A percentile compares a stretch with the other conserved stretches of the same genome.
Conservation (phyloP, 1,140 invertebrate species). For the Coptotermes formosanus region DNA sequence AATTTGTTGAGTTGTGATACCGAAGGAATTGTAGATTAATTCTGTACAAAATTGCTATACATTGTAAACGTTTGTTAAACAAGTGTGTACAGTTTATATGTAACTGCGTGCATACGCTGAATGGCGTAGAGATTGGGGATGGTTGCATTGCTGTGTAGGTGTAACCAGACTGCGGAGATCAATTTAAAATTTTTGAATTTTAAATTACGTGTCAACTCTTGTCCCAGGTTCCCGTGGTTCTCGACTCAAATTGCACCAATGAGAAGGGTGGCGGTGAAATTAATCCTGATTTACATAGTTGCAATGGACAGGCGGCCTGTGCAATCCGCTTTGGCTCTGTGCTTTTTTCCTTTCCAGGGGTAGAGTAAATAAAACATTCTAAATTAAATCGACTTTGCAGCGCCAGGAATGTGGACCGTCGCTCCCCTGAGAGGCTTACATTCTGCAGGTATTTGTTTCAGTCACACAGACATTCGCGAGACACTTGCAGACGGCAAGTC, state of each 20-base stretch:
- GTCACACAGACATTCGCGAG: neutral
- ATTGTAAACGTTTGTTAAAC: too few species aligned
- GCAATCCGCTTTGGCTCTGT: neutral
- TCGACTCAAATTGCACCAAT: neutral
- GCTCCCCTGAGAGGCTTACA: neutral
- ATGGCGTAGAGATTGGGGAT: too few species aligned
- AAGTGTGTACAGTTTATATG: too few species aligned
- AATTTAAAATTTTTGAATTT: constrained; percentile 18
- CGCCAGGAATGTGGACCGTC: neutral
- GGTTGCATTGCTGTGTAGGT: too few species aligned
- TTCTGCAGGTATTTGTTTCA: neutral
- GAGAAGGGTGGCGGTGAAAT: neutral
- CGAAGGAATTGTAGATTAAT: too few species aligned
- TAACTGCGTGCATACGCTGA: too few species aligned
- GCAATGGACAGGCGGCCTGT: neutral
- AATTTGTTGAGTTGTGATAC: too few species aligned
- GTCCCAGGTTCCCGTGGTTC: neutral
- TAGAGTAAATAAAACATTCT: neutral
- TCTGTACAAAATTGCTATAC: too few species aligned
- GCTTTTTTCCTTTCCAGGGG: neutral
- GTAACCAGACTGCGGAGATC: neutral
- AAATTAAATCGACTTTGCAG: neutral
- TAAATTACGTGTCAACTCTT: neutral
- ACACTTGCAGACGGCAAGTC: neutral
- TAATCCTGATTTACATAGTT: constrained; percentile 18